Base-by-base conservation (phyloP, 2,113 vertebrate genomes). In the Anser brachyrhynchus region DNA sequence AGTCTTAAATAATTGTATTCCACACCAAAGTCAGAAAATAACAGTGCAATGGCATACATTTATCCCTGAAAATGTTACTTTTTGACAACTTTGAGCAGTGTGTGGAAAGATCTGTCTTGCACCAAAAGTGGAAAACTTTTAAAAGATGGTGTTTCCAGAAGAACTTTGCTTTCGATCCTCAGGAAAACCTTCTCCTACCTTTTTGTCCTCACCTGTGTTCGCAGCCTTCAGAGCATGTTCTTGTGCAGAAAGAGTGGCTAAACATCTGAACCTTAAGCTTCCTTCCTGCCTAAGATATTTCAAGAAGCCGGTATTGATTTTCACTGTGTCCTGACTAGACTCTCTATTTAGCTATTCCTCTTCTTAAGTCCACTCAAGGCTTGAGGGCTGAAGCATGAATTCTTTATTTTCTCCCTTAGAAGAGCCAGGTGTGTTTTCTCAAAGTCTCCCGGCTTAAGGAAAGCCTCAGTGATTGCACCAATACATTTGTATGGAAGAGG, bases 1-100 rank as follows among this genome's bases (percentile, higher is more conserved):
- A 84, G 90, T 76, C 77, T 89, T 93, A 89, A 96, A 82, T 96
- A 93, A 92, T 93, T 89, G 89, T 96, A 75, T 93, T 97, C 73
- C 70, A 41, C 80, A 82, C 49, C 41, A 72, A 87, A 94, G 65
- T 87, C 58, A 76, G 73, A 90, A 95, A 93, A 84, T 87, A 87
- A 54, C 71, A 72, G 72, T 69, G 78, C 65, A 89, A 35, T 71
- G 28, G 54, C 2, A 0, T 92, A 23, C 75, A 91, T 93, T 94
- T 88, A 64, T 74, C 55, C 55, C 62, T 74, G 71, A 61, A 86
- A 92, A 70, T 33, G 44, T 85, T 89, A 35, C 58, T 92, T 89
- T 57, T 57, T 75, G 62, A 76, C 67, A 87, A 12, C 54, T 76
- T 54, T 73, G 73, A 73, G 65, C 66, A 37, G 25, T 10, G 13